Evolutionary conservation across 2,888 invertebrate genomes (phyloP), one percentile per base, ranked within the genome.

Genomic region (Chymomyza caudatula): DNA sequence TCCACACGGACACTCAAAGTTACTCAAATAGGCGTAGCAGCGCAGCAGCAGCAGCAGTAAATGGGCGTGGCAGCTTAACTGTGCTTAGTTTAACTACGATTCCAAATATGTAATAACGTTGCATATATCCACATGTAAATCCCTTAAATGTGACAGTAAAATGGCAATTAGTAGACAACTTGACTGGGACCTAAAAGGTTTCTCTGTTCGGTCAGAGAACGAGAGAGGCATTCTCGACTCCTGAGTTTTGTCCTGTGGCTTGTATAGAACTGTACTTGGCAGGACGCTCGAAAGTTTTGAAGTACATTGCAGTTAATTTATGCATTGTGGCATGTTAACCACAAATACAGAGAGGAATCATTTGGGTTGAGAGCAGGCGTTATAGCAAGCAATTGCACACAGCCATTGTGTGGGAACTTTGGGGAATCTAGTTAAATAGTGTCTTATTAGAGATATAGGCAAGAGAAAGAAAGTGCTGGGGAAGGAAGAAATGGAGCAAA

Each of bases 111-210:
- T 37, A 72, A 73, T 85, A 73, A 74, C 76, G 76, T 71, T 67
- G 72, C 69, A 65, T 82, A 66, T 76, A 68, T 73, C 79, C 71
- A 72, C 80, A 85, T 82, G 86, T 83, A 83, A 85, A 74, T 85
- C 72, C 80, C 65, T 69, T 74, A 81, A 86, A 85, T 78, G 83
- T 78, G 82, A 78, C 86, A 78, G 73, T 69, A 69, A 77, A 82
- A 70, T 75, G 86, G 80, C 71, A 85, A 81, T 82, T 78, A 85
- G 80, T 63, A 69, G 73, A 68, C 73, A 75, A 72, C 68, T 71
- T 66, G 70, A 68, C 63, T 72, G 59, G 63, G 49, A n/a, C 73
- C 29, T 37, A 11, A 37, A 37, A 37, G 29, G 29, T 4, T 37
- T 37, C 29, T 8, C 11, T 11, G 11, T 37, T 37, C 11, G 29